These are phyloP conservation scores for Alectoris magna DNA, from an alignment of 2,797 vertebrate genomes.

Conservation along the genomic window DNA sequence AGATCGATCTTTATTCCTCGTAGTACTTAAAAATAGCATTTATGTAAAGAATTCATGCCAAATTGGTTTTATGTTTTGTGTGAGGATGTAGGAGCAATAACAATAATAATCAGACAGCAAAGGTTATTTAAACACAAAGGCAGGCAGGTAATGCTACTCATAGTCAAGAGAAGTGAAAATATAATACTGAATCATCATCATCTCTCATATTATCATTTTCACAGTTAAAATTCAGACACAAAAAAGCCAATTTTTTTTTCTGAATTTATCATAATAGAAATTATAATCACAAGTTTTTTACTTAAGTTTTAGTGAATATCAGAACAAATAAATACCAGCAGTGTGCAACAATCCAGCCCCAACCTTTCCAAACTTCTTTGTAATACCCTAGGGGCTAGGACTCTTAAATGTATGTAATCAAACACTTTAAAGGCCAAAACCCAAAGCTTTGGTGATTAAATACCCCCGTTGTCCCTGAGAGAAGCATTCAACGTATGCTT, in stretches of 20 bases:
- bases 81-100: neutral
- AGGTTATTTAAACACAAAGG: neutral
- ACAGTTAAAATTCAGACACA: neutral
- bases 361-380: neutral
- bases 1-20: neutral
- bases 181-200: neutral
- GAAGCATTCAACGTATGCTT: neutral
- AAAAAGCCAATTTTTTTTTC: neutral
- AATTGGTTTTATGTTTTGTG: neutral
- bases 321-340: constrained; percentile 3
- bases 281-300: neutral
- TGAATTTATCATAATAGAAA: neutral
- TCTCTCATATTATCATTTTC: neutral
- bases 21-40: constrained; percentile 36
- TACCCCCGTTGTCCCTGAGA: neutral
- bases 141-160: neutral
- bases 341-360: neutral
- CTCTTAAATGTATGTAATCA: neutral
- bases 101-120: neutral
- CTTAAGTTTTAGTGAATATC: neutral
- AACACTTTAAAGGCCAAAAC: constrained; percentile 41
- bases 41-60: neutral
- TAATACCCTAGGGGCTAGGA: neutral
- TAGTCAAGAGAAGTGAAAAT: neutral
- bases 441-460: constrained; percentile 27